phyloP scores from a whole-genome alignment of 2,888 invertebrate species.

The Stenotaenia linearis region DNA sequence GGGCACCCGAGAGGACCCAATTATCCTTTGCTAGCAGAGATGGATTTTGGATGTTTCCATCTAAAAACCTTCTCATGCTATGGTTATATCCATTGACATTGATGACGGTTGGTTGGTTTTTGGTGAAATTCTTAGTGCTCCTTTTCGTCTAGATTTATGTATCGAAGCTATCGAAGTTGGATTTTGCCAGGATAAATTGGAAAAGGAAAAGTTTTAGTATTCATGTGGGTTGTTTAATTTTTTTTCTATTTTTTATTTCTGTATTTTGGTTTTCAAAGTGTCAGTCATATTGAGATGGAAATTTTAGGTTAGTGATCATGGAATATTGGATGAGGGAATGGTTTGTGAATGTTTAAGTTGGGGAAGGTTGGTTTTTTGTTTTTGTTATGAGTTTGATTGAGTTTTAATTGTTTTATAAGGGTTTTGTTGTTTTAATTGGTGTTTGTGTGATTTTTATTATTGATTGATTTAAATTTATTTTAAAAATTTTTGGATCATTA shows the following conservation, averaged over 20 bases:
- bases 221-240: background rate
- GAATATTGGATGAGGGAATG: background rate
- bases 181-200: background rate
- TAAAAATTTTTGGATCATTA: too few relatives aligned
- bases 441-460: too few relatives aligned
- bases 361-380: too few relatives aligned
- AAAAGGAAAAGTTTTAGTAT: background rate
- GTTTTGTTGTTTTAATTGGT: too few relatives aligned
- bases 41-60: slow-evolving; percentile 9
- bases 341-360: background rate
- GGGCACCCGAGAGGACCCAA: background rate
- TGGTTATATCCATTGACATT: slow-evolving; percentile 7
- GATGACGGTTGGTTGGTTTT: background rate
- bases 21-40: background rate
- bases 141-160: background rate
- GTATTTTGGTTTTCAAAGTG: background rate
- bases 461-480: too few relatives aligned
- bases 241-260: background rate
- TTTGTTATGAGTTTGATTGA: too few relatives aligned
- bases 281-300: background rate
- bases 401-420: too few relatives aligned
- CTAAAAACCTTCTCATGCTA: background rate
- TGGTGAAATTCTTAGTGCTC: background rate
- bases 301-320: background rate
- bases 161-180: background rate